Evolutionary conservation across 1,140 invertebrate species (phyloP), one percentile per base, ranked within the genome.

Genomic region (Drosophila willistoni): DNA sequence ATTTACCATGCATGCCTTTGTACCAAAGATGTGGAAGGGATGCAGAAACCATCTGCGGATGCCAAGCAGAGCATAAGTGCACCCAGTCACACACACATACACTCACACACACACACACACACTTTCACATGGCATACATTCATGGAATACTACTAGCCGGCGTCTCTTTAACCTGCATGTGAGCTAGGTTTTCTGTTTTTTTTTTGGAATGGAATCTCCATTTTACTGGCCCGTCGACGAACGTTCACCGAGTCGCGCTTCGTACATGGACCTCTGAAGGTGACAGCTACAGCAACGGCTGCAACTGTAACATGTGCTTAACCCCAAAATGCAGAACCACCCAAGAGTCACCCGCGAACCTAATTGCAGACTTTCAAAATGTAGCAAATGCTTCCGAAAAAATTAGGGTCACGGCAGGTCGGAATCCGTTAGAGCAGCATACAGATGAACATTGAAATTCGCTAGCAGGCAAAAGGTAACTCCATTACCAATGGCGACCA

Each of bases 301-400:
- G 70, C 47, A 70, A 71, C 75, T 77, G 76, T 69, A 77, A 74
- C 78, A 77, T 77, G 78, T 80, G 78, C 78, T 80, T 78, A 80
- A 80, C 78, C 78, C 78, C 29, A 29, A 80, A 70, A 80, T 71
- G 67, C 77, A 77, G 71, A 67, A 67, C 54, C 66, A 77, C 65
- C 69, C 69, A 39, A 33, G 59, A 64, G 39, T 25, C 14, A 29
- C n/a, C 47, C 22, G 47, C 39, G 7, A 41, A 68, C 78, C 74
- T 77, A 80, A 73, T 80, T 77, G 78, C 78, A 80, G 71, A 77
- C 76, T 79, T 69, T 77, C 74, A 77, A 73, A 29, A 77, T 77
- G 74, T 71, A 73, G 60, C 78, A 77, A 76, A 70, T 80, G 75
- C 75, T 78, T 80, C 78, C 74, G 67, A 80, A 79, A 79, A 77